A percentile compares a stretch with the other conserved stretches of the same genome.
These are phyloP conservation scores for Kryptolebias marmoratus DNA, from an alignment of 2,113 vertebrate species.

Conservation along the genomic window DNA sequence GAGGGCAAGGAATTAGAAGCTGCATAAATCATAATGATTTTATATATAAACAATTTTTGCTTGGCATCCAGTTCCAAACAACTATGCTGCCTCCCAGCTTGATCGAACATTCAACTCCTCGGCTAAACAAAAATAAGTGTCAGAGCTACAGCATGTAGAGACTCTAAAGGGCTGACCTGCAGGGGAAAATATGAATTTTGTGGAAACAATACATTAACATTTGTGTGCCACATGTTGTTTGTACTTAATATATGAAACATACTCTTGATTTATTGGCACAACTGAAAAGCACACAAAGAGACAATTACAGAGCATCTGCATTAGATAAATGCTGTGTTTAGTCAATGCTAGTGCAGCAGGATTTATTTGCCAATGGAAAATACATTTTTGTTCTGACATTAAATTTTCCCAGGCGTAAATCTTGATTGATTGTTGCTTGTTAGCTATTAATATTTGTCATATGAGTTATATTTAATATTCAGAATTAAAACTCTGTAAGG, in stretches of 20 bases:
- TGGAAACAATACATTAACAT: conserved; percentile 34
- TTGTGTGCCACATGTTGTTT: conserved; percentile 56
- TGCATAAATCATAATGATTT: conserved; percentile 69
- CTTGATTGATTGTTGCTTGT: background rate
- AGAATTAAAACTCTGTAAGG: too few species aligned
- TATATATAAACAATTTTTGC: conserved; percentile 59
- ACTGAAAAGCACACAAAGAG: conserved; percentile 2
- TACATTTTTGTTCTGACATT: conserved; percentile 13
- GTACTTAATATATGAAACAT: conserved; percentile 31
- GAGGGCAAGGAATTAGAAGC: conserved; percentile 20
- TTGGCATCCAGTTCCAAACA: conserved; percentile 41
- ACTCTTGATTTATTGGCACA: conserved; percentile 40
- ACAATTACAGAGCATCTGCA: background rate
- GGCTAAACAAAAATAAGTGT: conserved; percentile 37
- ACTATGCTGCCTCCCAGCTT: conserved; percentile 21
- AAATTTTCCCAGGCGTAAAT: background rate
- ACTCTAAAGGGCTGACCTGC: conserved; percentile 3
- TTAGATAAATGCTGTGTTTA: background rate
- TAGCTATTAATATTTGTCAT: background rate
- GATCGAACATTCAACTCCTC: conserved; percentile 57
- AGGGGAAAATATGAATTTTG: conserved; percentile 52
- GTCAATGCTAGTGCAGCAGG: background rate
- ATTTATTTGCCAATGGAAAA: conserved; percentile 1
- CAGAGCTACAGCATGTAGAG: conserved; percentile 21
- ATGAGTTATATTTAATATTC: background rate